Conservation (phyloP, 2,113 vertebrate species). For the Sula dactylatra region DNA sequence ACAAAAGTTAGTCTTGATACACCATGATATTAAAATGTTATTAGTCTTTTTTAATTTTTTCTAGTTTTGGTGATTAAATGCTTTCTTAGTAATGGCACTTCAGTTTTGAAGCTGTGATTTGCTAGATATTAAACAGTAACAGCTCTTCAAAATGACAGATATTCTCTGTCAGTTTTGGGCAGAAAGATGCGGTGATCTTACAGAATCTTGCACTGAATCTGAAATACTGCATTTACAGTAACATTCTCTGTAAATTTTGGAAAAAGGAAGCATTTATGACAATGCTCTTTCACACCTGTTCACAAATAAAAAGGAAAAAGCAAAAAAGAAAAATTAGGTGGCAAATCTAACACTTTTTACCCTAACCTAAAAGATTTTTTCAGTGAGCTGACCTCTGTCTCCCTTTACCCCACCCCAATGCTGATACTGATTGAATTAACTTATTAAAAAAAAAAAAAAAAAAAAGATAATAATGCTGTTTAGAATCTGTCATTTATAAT, state of each 20-base stretch:
- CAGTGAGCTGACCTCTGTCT: background rate
- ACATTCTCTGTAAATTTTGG: background rate
- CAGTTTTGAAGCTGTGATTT: background rate
- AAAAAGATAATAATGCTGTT: background rate
- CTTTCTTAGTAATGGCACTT: background rate
- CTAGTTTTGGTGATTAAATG: background rate
- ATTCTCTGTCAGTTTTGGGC: background rate
- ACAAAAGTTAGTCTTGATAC: background rate
- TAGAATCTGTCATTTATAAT: conserved; percentile 40
- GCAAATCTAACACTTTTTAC: background rate
- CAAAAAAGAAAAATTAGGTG: background rate
- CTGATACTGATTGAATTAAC: background rate
- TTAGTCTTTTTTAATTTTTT: background rate
- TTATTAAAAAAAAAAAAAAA: background rate
- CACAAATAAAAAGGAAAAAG: background rate
- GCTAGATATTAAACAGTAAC: background rate
- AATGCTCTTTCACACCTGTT: background rate
- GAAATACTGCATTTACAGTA: background rate
- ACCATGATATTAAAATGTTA: background rate
- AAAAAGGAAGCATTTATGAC: background rate
- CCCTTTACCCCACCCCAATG: background rate
- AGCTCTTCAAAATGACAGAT: background rate
- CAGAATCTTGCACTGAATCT: background rate
- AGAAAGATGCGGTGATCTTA: background rate
- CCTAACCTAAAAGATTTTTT: background rate